phyloP scores from a whole-genome alignment of 2,888 invertebrate species.

The Metopia argyrocephala region DNA sequence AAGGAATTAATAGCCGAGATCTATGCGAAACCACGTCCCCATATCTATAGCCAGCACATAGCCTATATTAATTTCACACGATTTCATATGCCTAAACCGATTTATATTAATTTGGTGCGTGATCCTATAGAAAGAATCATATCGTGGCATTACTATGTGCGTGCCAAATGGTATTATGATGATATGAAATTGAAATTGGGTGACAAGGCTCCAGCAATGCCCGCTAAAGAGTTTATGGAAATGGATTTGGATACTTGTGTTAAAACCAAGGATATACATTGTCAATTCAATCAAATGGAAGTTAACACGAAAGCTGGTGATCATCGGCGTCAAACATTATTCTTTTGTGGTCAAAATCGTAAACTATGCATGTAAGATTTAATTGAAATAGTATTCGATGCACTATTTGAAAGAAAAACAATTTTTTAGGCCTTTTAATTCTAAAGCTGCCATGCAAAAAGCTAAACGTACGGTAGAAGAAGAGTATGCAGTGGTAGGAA shows the following conservation, averaged over 20 bases:
- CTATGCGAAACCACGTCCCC: slow-evolving; percentile 84
- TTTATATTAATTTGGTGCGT: slow-evolving; percentile 92
- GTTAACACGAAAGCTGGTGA: slow-evolving; percentile 89
- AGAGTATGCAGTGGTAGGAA: slow-evolving; percentile 93
- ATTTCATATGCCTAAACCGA: slow-evolving; percentile 87
- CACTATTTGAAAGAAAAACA: background rate
- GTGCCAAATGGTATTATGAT: slow-evolving; percentile 94
- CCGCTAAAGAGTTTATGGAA: slow-evolving; percentile 83
- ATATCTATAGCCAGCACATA: slow-evolving; percentile 92
- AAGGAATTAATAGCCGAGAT: slow-evolving; percentile 85
- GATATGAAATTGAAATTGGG: slow-evolving; percentile 81
- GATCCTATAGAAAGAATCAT: slow-evolving; percentile 94
- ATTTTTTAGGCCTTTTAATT: slow-evolving; percentile 87
- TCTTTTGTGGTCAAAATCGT: slow-evolving; percentile 93
- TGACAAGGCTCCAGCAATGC: slow-evolving; percentile 74
- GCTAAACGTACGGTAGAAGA: slow-evolving; percentile 91
- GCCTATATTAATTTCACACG: slow-evolving; percentile 93
- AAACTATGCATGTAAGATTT: slow-evolving; percentile 84
- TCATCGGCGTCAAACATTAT: slow-evolving; percentile 90
- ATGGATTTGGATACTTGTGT: slow-evolving; percentile 94
- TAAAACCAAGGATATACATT: slow-evolving; percentile 87
- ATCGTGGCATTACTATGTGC: slow-evolving; percentile 94
- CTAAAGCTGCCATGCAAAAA: slow-evolving; percentile 87
- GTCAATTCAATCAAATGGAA: slow-evolving; percentile 88
- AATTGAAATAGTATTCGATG: slow-evolving; percentile 74